Evolutionary conservation across 2,888 invertebrate genomes (phyloP).

Genomic region (Dioctria rufipes): DNA sequence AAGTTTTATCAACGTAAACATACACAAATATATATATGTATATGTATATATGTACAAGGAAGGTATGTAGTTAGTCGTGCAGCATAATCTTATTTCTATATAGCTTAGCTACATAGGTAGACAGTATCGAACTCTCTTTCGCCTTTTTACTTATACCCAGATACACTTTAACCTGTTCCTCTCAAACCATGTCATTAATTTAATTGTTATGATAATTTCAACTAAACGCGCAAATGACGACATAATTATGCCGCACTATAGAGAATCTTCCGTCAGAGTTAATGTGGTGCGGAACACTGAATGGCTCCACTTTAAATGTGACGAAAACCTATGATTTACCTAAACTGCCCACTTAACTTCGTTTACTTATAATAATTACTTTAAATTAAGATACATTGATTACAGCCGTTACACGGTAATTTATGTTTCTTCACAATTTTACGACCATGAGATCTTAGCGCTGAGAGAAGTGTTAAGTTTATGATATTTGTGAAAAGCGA

Average conservation of each 20-base stretch:
- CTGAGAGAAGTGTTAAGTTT: too few species aligned
- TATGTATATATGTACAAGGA: too few species aligned
- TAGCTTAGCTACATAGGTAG: constrained; percentile 24
- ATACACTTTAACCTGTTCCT: background rate
- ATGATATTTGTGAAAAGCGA: too few species aligned
- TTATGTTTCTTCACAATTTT: too few species aligned
- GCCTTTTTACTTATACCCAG: constrained; percentile 11
- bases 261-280: constrained; percentile 5
- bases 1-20: constrained; percentile 19
- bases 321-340: constrained; percentile 44
- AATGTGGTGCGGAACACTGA: constrained; percentile 32
- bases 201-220: constrained; percentile 53
- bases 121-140: background rate
- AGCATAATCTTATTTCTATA: constrained; percentile 31
- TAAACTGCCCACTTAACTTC: background rate
- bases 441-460: too few species aligned
- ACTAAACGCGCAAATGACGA: constrained; percentile 49
- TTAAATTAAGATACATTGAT: too few species aligned
- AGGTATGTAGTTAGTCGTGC: background rate
- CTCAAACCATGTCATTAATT: constrained; percentile 26
- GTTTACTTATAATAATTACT: background rate
- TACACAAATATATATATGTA: too few species aligned
- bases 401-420: too few species aligned
- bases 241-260: constrained; percentile 25
- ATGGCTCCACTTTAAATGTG: constrained; percentile 41